These are phyloP conservation scores for Dicentrarchus labrax DNA, from an alignment of 2,113 vertebrate genomes.

Conservation along the genomic window DNA sequence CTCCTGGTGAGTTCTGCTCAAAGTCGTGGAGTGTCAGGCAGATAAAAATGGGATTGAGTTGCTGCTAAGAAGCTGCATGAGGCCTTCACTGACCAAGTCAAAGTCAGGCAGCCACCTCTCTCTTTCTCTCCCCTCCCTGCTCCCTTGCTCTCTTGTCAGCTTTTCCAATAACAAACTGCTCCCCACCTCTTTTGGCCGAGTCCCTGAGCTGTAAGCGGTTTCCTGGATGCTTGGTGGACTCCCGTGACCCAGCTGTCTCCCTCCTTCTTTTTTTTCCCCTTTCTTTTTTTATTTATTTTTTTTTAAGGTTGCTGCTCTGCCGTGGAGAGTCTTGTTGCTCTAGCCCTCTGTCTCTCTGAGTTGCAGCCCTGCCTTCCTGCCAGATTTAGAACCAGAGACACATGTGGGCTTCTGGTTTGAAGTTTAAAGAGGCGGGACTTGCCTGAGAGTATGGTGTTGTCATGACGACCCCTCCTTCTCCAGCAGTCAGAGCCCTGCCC, in stretches of 20 bases:
- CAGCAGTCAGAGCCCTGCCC: slow-evolving; percentile 6
- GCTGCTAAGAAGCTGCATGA: slow-evolving; percentile 77
- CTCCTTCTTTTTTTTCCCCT: not conserved
- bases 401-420: slow-evolving; percentile 81
- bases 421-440: slow-evolving; percentile 78
- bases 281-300: not conserved
- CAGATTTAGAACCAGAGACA: slow-evolving; percentile 89
- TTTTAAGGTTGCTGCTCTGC: slow-evolving; percentile 12
- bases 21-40: slow-evolving; percentile 54
- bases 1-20: slow-evolving; percentile 31
- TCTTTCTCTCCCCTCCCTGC: slow-evolving; percentile 39
- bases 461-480: slow-evolving; percentile 47
- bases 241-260: slow-evolving; percentile 51
- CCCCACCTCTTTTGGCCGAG: slow-evolving; percentile 65
- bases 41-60: slow-evolving; percentile 71
- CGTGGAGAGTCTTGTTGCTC: slow-evolving; percentile 34
- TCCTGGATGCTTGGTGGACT: slow-evolving; percentile 66
- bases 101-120: slow-evolving; percentile 81
- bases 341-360: slow-evolving; percentile 18
- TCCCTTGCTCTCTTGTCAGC: slow-evolving; percentile 83
- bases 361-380: slow-evolving; percentile 84
- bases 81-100: slow-evolving; percentile 82
- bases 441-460: slow-evolving; percentile 55
- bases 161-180: slow-evolving; percentile 89
- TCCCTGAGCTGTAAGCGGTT: slow-evolving; percentile 50